Evolutionary conservation across 53 echinoderm and acorn worm species (phyloP), one percentile per base, ranked within the genome.

Genomic region (Stichopus horrens): DNA sequence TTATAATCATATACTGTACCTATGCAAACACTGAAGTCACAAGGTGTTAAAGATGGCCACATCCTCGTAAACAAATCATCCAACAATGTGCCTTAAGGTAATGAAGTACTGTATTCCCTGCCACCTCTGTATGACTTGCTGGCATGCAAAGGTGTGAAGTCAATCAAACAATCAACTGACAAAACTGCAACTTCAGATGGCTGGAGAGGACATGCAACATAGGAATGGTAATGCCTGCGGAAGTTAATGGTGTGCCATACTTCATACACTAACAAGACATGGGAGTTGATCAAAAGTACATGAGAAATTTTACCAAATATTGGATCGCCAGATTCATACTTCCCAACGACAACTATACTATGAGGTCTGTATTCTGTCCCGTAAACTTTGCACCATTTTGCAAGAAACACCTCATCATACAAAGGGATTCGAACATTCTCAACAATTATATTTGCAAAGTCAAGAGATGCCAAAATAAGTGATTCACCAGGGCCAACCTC

Each of bases 171-270:
- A 19, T 79, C 79, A 53, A 79, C 79, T 5, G 9, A 9, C 52
- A 77, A 7, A 54, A 52, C 79, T 11, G 82, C 11, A n/a, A 80
- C 74, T 14, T 37, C 16, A 9, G 23, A 4, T 9, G 79, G 82
- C 22, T 4, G 53, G 56, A 21, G 52, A 71, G 89, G 81, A 51
- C 68, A 56, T 68, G 73, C 82, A 83, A 81, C 54, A 8, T 89
- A 89, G 21, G 89, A 66, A 89, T 83, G 89, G 82, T 71, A 89
- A 68, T 89, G 89, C 71, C 89, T 89, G 5, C 67, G 21, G 20
- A 80, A 89, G 8, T 74, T 73, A 18, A 81, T 68, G 8, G 83
- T 89, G 14, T 68, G 82, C 89, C 89, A 89, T 55, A 68, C 73
- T 8, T 89, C 89, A 80, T 71, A 79, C 7, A 89, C 67, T 19